These are phyloP conservation scores for Onthophagus sagittarius DNA, from an alignment of 2,888 invertebrate genomes.

Conservation along the genomic window DNA sequence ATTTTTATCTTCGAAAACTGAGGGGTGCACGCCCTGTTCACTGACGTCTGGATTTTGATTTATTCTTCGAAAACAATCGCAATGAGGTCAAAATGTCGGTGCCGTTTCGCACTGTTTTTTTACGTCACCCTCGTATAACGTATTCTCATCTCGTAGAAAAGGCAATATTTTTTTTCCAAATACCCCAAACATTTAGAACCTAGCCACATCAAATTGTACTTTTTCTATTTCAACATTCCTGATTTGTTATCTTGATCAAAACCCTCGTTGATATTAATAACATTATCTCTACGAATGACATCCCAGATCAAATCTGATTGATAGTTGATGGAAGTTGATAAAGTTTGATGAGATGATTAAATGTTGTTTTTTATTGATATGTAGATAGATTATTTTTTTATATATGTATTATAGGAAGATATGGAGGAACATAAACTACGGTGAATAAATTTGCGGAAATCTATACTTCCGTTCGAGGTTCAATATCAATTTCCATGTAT, in stretches of 20 bases:
- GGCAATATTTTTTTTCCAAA: neutral
- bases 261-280: too few species aligned
- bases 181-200: neutral
- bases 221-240: too few species aligned
- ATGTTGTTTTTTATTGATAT: too few species aligned
- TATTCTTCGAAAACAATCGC: neutral
- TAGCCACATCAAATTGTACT: too few species aligned
- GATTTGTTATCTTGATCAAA: too few species aligned
- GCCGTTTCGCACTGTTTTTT: neutral
- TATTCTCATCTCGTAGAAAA: neutral
- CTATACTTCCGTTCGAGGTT: constrained; percentile 8
- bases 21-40: neutral
- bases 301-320: too few species aligned
- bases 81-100: neutral
- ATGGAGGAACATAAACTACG: neutral
- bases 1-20: neutral
- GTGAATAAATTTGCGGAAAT: constrained; percentile 4
- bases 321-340: too few species aligned
- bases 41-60: neutral
- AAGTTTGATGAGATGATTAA: too few species aligned
- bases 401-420: neutral
- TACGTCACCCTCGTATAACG: neutral
- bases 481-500: constrained; percentile 23
- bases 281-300: too few species aligned
- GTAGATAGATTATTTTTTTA: neutral